Base-by-base conservation (phyloP, 2,113 vertebrate species). In the Phodopus roborovskii region DNA sequence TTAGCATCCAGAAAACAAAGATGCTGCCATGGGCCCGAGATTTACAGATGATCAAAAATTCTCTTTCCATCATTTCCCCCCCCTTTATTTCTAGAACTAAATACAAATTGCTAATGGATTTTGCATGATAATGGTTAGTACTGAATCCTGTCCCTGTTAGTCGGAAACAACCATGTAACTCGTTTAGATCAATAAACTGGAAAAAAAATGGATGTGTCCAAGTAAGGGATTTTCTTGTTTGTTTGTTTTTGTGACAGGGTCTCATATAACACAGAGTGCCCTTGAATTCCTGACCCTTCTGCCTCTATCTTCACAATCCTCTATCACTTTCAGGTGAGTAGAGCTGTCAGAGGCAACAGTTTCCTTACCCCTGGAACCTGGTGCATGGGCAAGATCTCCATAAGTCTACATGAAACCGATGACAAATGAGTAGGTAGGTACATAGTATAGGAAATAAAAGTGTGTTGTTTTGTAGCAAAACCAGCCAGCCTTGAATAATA, bases 1-100 rank as follows among this genome's bases (percentile, higher is more conserved):
- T 13, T 20, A 15, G 9, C 20, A 68, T 75, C 53, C 39, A 92
- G n/a, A 74, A 96, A 96, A 68, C 45, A 96, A 89, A 66, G 81
- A 53, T 79, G 22, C 3, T 45, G 17, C 71, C 71, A 60, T 68
- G 22, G 9, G 20, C 30, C 20, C 24, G 60, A 19, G 13, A 30
- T 53, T 36, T 79, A 68, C 39, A 64, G 20, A 68, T 50, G 5
- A 86, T 28, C 33, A 53, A 88, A 39, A 50, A 60, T 42, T 85
- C 88, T 8, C 17, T 90, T 64, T 12, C 36, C 11, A 15, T 28
- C 5, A 39, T 26, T 68, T 82, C 60, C 56, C 58, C 56, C 58
- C 30, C 66, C 28, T 90, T 62, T 90, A 50, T 79, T 95, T 77
- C n/a, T 33, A 85, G 19, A 92, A 73, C 20, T 36, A 94, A 87